Evolutionary conservation across 2,113 vertebrate species (phyloP).

Genomic region (Montifringilla adamsi): DNA sequence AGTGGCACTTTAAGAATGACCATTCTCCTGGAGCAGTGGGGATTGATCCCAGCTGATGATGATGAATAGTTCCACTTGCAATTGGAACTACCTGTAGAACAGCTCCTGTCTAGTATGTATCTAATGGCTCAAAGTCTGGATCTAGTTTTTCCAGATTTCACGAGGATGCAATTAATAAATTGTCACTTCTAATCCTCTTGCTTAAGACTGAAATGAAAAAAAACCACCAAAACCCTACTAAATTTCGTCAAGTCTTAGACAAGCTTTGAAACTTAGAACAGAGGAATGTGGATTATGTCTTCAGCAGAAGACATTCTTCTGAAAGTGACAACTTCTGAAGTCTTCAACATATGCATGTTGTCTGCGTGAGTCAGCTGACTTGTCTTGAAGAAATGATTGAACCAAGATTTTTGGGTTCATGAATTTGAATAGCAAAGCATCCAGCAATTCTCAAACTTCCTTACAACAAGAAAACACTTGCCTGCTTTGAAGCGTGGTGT

Average conservation of each 20-base stretch:
- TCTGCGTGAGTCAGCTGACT: neutral
- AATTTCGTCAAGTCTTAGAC: neutral
- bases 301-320: neutral
- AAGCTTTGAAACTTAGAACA: neutral
- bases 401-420: neutral
- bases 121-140: neutral
- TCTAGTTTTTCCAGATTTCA: neutral
- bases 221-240: neutral
- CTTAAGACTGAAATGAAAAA: neutral
- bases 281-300: neutral
- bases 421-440: neutral
- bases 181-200: neutral
- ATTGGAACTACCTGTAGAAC: neutral
- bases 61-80: neutral
- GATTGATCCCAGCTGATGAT: neutral
- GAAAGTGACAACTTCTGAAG: neutral
- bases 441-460: neutral
- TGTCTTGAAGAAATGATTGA: neutral
- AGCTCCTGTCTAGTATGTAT: neutral
- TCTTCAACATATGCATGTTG: rapidly evolving
- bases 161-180: neutral
- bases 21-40: neutral
- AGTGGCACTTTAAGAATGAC: neutral
- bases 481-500: rapidly evolving
- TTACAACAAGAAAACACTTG: neutral